Evolutionary conservation across 2,888 invertebrate species (phyloP), one percentile per base, ranked within the genome.

Genomic region (Rutpela maculata): DNA sequence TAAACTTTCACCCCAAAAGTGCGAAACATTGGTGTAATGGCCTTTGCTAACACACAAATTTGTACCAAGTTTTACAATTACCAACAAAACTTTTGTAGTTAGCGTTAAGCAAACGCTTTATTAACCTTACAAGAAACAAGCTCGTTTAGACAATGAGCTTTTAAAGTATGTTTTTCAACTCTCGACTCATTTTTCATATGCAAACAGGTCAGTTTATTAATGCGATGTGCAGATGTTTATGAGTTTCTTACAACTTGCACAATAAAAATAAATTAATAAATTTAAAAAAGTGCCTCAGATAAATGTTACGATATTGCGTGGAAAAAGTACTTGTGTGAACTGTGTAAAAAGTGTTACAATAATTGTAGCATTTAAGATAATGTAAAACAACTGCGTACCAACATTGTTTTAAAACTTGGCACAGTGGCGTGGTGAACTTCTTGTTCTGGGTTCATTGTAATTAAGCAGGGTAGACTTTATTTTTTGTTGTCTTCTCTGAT

Each of bases 1-100:
- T 82, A 85, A 87, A 87, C 85, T 87, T 87, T 86, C 86, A 85
- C 87, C 87, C 85, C 81, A 82, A 86, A 87, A 87, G 87, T 87
- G 87, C 86, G 87, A 87, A 88, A 88, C 87, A 87, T 86, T 84
- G 85, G 84, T 80, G 85, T 88, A 88, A 88, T 87, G 86, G 87
- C 84, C 85, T 78, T 81, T 74, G 84, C 85, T 85, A 72, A 84
- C 87, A 88, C 88, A 87, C 88, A 88, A 88, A 88, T 88, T 88
- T 86, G 79, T 81, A 82, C 81, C 84, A 89, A 89, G 88, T 89
- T 89, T 89, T 87, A 88, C 88, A 89, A 88, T 89, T 89, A 89
- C 88, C 84, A 84, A 72, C 56, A 81, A 83, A 88, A 88, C 84
- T 88, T 88, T 87, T 84, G 87, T 87, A 87, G 86, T 88, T 88